A percentile compares a stretch with the other conserved stretches of the same genome.
Conservation (phyloP, 2,797 vertebrate genomes). For the Acestrorhynchus altus region DNA sequence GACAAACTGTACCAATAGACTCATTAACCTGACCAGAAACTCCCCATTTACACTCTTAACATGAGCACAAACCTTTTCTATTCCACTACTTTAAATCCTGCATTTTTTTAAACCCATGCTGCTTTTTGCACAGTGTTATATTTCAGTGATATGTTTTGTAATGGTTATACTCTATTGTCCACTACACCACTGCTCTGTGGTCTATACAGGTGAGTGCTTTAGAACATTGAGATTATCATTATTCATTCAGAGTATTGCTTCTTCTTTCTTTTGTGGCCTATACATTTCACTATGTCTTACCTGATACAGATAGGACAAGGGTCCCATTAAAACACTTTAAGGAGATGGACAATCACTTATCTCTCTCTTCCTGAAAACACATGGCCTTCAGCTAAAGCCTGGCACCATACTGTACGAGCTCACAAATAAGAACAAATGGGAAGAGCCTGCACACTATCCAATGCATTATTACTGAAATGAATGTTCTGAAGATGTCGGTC, state of each 20-base stretch:
- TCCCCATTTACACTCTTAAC: background rate
- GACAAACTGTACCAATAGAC: background rate
- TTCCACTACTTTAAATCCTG: background rate
- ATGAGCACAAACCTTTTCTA: background rate
- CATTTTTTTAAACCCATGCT: slow-evolving; percentile 22
- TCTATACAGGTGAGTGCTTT: background rate
- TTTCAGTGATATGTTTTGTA: slow-evolving; percentile 2
- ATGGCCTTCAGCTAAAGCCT: slow-evolving; percentile 1
- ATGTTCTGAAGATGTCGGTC: slow-evolving; percentile 25
- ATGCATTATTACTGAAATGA: slow-evolving; percentile 42
- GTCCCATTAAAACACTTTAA: background rate
- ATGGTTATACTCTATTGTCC: slow-evolving; percentile 13
- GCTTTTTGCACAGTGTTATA: slow-evolving; percentile 40
- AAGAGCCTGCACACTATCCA: slow-evolving; percentile 23
- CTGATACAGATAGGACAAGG: background rate
- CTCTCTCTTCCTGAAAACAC: background rate
- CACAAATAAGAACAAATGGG: background rate
- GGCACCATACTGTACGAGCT: background rate
- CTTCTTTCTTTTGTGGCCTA: slow-evolving; percentile 26
- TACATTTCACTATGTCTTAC: slow-evolving; percentile 13
- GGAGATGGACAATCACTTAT: background rate
- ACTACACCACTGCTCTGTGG: slow-evolving; percentile 29
- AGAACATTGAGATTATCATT: background rate
- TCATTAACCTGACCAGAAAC: background rate
- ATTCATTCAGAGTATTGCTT: slow-evolving; percentile 6